A percentile compares a stretch with the other conserved stretches of the same genome.
These are phyloP conservation scores for Synanthedon myopaeformis DNA, from an alignment of 2,888 invertebrate genomes.

Conservation along the genomic window DNA sequence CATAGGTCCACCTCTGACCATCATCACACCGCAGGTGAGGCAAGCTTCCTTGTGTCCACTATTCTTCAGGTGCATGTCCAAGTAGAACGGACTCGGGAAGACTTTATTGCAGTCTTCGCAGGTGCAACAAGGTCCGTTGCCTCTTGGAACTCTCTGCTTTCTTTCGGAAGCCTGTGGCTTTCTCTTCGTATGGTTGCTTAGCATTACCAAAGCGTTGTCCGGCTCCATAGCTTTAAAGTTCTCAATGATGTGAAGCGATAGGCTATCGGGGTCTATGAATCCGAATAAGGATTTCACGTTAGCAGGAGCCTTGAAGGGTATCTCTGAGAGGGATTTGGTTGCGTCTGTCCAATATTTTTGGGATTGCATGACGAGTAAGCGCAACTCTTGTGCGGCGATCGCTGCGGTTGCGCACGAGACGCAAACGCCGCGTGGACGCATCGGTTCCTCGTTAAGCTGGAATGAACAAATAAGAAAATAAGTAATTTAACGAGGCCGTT, in stretches of 20 bases:
- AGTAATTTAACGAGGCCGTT: no score
- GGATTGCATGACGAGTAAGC: slow-evolving; percentile 33
- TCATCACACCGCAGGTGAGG: slow-evolving; percentile 31
- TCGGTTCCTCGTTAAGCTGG: slow-evolving; percentile 41
- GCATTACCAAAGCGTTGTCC: slow-evolving; percentile 24
- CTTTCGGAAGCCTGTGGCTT: slow-evolving; percentile 16
- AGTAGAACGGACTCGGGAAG: slow-evolving; percentile 38
- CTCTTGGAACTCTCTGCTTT: slow-evolving; percentile 21
- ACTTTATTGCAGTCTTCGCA: slow-evolving; percentile 48
- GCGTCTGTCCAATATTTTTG: slow-evolving; percentile 36
- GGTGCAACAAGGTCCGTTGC: slow-evolving; percentile 27
- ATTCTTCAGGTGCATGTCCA: slow-evolving; percentile 45
- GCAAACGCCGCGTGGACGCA: slow-evolving; percentile 39
- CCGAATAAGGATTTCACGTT: slow-evolving; percentile 35
- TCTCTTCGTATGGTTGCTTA: slow-evolving; percentile 21
- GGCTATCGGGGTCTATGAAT: slow-evolving; percentile 28
- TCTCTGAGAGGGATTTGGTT: slow-evolving; percentile 18
- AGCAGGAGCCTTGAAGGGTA: slow-evolving; percentile 13
- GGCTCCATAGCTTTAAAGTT: slow-evolving; percentile 31
- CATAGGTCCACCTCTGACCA: slow-evolving; percentile 33
- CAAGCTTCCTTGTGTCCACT: slow-evolving; percentile 54
- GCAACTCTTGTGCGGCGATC: slow-evolving; percentile 43
- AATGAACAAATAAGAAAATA: slow-evolving; percentile 13
- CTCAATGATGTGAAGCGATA: slow-evolving; percentile 30
- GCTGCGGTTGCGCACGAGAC: slow-evolving; percentile 36